Conservation (phyloP, 2,888 invertebrate species). For the Artemia sinica region DNA sequence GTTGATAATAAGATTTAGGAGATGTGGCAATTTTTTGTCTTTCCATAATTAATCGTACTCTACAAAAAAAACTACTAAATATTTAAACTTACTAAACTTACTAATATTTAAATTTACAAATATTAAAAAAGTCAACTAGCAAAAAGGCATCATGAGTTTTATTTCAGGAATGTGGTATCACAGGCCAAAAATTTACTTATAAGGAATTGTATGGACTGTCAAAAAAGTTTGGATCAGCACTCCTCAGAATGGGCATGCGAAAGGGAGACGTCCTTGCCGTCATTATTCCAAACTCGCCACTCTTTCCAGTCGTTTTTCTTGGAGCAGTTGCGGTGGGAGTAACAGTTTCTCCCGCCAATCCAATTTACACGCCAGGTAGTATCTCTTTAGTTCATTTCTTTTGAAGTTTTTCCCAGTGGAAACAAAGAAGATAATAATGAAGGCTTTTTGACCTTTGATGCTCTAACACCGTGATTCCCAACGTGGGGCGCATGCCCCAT, state of each 20-base stretch:
- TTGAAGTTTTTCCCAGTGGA: no score
- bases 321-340: conserved; percentile 26
- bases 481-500: no score
- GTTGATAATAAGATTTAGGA: no score
- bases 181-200: conserved; percentile 53
- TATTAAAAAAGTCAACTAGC: no score
- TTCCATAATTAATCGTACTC: no score
- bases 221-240: conserved; percentile 46
- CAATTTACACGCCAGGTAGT: conserved; percentile 26
- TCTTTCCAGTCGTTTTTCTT: conserved; percentile 26
- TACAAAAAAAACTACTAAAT: no score
- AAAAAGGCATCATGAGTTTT: background rate
- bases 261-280: conserved; percentile 26
- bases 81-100: no score
- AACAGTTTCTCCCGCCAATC: conserved; percentile 26
- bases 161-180: conserved; percentile 48
- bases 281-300: conserved; percentile 27
- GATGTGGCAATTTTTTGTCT: no score
- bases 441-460: no score
- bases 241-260: conserved; percentile 48
- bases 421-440: no score
- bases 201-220: conserved; percentile 45
- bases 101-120: no score
- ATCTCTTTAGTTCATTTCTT: background rate
- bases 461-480: no score